These are phyloP conservation scores for Cinclus cinclus DNA, from an alignment of 2,113 vertebrate genomes.

Conservation along the genomic window DNA sequence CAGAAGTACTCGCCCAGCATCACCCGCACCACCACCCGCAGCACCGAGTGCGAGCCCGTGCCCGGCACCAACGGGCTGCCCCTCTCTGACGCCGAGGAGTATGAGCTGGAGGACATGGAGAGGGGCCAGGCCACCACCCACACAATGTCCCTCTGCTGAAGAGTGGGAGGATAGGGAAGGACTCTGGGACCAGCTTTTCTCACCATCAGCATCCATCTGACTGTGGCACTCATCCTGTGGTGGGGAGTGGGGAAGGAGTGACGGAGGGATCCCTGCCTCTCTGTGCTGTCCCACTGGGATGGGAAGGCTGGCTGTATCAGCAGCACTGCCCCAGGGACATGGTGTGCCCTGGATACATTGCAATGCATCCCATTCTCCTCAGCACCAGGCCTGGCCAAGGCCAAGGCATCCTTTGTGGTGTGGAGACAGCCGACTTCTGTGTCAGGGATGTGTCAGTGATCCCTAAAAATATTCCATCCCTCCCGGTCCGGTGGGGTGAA, in stretches of 20 bases:
- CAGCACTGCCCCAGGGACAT: neutral
- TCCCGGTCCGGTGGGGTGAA: neutral
- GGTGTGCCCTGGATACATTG: neutral
- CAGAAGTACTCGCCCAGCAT: conserved; percentile 74
- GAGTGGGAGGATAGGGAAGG: neutral
- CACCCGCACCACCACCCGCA: conserved; percentile 80
- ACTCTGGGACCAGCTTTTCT: neutral
- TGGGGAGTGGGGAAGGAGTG: fast-evolving
- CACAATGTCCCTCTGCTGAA: conserved; percentile 44
- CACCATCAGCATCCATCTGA: neutral
- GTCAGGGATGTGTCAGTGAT: neutral
- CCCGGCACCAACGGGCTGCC: conserved; percentile 47
- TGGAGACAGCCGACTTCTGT: neutral
- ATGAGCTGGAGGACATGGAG: neutral
- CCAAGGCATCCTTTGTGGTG: neutral
- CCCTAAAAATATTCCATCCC: neutral
- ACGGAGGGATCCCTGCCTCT: neutral
- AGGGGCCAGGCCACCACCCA: neutral
- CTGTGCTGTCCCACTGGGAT: neutral
- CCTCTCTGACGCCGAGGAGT: conserved; percentile 39
- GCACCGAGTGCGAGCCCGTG: conserved; percentile 78
- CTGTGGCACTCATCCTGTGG: fast-evolving
- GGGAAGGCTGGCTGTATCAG: neutral
- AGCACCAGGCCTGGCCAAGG: neutral
- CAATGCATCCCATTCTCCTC: fast-evolving